Evolutionary conservation across 2,888 invertebrate species (phyloP).

Genomic region (Lobophora halterata): DNA sequence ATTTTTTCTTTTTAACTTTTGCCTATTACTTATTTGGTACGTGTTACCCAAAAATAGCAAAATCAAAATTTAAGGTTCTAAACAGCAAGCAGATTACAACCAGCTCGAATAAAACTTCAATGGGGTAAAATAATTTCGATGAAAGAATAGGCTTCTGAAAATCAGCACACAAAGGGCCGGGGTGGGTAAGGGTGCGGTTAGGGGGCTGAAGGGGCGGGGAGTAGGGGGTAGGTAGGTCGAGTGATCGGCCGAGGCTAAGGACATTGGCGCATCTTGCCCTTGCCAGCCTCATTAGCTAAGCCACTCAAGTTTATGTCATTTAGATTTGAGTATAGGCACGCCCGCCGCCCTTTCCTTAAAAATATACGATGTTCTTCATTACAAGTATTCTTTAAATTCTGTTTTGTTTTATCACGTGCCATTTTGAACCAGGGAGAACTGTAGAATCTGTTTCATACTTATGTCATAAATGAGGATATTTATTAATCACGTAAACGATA

Average conservation of each 20-base stretch:
- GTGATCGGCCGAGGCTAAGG: slow-evolving; percentile 61
- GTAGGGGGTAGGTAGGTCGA: slow-evolving; percentile 42
- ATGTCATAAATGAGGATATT: no score
- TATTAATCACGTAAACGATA: no score
- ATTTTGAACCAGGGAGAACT: no score
- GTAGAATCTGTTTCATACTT: no score
- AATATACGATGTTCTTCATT: no score
- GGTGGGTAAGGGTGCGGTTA: slow-evolving; percentile 26
- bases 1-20: no score
- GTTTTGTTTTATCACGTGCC: no score
- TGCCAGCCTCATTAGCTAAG: slow-evolving; percentile 52
- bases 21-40: no score
- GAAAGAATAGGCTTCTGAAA: slow-evolving; percentile 38
- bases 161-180: slow-evolving; percentile 38
- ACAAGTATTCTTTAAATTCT: no score
- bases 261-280: slow-evolving; percentile 58
- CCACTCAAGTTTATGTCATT: slow-evolving; percentile 48
- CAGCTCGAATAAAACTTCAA: no score
- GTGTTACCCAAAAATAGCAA: no score
- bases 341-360: no score
- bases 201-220: slow-evolving; percentile 21
- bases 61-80: slow-evolving; percentile 9
- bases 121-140: slow-evolving; percentile 32
- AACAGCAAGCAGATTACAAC: slow-evolving; percentile 17
- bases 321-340: slow-evolving; percentile 37